Conservation (phyloP, 2,888 invertebrate genomes). For the Dioctria rufipes region DNA sequence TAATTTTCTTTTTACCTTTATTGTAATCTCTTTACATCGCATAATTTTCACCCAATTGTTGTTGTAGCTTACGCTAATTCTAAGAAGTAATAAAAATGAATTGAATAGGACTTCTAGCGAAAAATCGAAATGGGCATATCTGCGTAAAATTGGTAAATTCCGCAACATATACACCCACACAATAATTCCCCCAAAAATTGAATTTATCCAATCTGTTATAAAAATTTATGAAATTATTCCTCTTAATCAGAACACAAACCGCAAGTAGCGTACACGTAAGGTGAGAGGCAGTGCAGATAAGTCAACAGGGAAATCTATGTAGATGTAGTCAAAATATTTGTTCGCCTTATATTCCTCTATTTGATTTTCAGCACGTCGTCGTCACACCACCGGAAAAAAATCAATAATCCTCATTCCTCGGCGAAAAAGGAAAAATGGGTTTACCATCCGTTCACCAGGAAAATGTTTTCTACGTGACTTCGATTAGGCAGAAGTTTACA, state of each 20-base stretch:
- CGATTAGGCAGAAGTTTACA: slow-evolving; percentile 51
- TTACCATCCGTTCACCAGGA: slow-evolving; percentile 47
- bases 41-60: too few species aligned
- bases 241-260: slow-evolving; percentile 20
- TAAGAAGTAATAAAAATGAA: too few species aligned
- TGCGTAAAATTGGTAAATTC: slow-evolving; percentile 38
- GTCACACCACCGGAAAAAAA: slow-evolving; percentile 8
- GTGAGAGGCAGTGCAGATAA: neutral
- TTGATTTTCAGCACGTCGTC: slow-evolving; percentile 50
- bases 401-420: slow-evolving; percentile 34
- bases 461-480: slow-evolving; percentile 52
- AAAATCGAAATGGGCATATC: slow-evolving; percentile 37
- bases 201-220: slow-evolving; percentile 42
- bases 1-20: too few species aligned
- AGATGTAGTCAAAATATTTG: slow-evolving; percentile 50
- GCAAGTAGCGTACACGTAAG: neutral
- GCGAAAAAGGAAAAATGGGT: slow-evolving; percentile 41
- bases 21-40: too few species aligned
- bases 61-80: too few species aligned
- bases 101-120: too few species aligned
- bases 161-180: neutral
- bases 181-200: slow-evolving; percentile 28
- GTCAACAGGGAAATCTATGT: slow-evolving; percentile 38
- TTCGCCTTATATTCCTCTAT: slow-evolving; percentile 37
- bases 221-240: slow-evolving; percentile 11